Base-by-base conservation (phyloP, 2,888 invertebrate genomes). In the Metacarcinus magister region DNA sequence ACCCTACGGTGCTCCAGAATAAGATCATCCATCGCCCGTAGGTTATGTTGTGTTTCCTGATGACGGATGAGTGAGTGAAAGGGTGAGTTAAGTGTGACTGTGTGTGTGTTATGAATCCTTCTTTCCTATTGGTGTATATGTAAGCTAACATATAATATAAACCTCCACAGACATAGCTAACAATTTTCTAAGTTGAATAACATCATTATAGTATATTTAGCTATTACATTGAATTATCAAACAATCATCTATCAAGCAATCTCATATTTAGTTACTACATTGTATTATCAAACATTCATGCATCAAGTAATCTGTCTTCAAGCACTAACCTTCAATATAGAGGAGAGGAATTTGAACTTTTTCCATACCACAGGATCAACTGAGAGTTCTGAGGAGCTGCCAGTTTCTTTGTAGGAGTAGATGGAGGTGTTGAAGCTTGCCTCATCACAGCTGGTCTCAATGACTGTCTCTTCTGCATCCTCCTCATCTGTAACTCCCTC, bases 281-380 rank as follows among this genome's bases (percentile, higher is more conserved):
- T 23, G 19, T 60, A 60, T 60, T 23, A 19, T 23, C 39, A 39
- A 39, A 39, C 39, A 39, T 39, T 39, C 39, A 39, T 39, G 39
- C 39, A 39, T 39, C 39, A 39, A 39, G 39, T 39, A 39, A 39
- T 39, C 39, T 13, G 54, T 16, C 8, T 13, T 54, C 54, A 54
- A 2, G 0, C 23, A 43, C 46, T 28, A 43, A 96, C 96, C 96
- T 96, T 96, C 16, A 96, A 67, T 60, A 96, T 95, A 82, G 95
- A 95, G 8, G 96, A 91, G 32, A 96, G 94, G 28, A 96, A 96
- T 87, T 96, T 96, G 92, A 96, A 96, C 89, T 96, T 96, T 54
- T 93, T 96, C 96, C 96, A 96, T n/a, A 96, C 94, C 16, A 94
- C 95, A 28, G 96, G 95, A 32, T 96, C 95, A 13, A 96, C 39